A percentile compares a stretch with the other conserved stretches of the same genome.
These are phyloP conservation scores for Tyrannus savana DNA, from an alignment of 2,113 vertebrate species.

Conservation along the genomic window DNA sequence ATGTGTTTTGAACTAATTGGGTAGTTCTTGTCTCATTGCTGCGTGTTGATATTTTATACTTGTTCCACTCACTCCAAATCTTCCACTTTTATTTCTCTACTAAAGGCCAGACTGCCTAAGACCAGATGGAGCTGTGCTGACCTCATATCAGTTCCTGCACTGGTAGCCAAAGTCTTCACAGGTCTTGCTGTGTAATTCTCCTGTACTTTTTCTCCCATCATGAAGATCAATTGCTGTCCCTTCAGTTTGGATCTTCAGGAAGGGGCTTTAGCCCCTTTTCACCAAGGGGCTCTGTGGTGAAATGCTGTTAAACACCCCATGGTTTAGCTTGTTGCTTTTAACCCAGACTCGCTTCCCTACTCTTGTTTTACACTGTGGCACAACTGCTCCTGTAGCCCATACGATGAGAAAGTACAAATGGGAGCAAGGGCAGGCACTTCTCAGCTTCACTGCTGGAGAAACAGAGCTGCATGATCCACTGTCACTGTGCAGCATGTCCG, in stretches of 20 bases:
- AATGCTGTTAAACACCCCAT: not conserved
- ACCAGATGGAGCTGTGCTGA: not conserved
- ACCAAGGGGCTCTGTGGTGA: not conserved
- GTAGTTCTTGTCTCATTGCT: not conserved
- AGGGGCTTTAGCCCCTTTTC: not conserved
- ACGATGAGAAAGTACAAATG: not conserved
- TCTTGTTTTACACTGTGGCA: not conserved
- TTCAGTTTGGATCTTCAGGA: not conserved
- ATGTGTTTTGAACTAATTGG: not conserved
- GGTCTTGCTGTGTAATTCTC: not conserved
- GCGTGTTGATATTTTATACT: not conserved
- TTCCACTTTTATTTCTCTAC: not conserved
- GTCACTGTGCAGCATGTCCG: fast-evolving
- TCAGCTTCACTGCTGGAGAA: not conserved
- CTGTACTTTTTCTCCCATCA: not conserved
- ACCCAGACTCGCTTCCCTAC: not conserved
- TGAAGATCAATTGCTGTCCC: not conserved
- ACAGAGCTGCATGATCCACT: fast-evolving
- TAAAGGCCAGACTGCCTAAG: not conserved
- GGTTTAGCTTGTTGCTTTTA: not conserved
- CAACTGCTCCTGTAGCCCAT: not conserved
- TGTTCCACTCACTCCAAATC: not conserved
- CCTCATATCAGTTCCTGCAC: not conserved
- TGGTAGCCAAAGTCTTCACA: not conserved
- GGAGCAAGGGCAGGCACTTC: not conserved